Evolutionary conservation across 2,888 invertebrate genomes (phyloP).

Genomic region (Cheilosia soror): DNA sequence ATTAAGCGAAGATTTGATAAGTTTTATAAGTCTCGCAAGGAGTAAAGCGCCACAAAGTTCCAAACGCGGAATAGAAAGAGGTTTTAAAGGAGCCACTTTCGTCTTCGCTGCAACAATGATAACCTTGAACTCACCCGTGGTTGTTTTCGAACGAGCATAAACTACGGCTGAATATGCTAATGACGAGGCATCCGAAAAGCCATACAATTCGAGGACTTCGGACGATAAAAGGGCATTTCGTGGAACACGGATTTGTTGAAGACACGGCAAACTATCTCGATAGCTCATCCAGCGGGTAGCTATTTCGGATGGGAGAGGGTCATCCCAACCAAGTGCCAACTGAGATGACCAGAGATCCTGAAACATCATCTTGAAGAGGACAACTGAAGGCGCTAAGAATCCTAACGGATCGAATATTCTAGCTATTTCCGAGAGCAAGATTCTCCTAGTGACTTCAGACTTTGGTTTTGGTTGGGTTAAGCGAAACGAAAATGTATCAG

Average conservation of each 20-base stretch:
- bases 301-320: conserved; percentile 36
- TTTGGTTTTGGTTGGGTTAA: conserved; percentile 16
- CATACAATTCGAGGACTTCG: conserved; percentile 3
- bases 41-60: conserved; percentile 51
- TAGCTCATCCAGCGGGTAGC: background rate
- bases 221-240: too few species aligned
- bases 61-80: conserved; percentile 44
- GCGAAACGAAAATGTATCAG: background rate
- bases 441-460: background rate
- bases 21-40: conserved; percentile 24
- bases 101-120: background rate
- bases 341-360: conserved; percentile 49
- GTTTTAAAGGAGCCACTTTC: conserved; percentile 26
- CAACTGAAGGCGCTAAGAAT: background rate
- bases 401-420: background rate
- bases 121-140: too few species aligned
- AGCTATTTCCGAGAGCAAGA: background rate
- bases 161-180: background rate
- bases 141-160: background rate
- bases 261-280: conserved; percentile 6
- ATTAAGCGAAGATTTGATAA: conserved; percentile 22
- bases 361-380: background rate
- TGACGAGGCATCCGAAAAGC: conserved; percentile 30
- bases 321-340: conserved; percentile 36
- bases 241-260: conserved; percentile 9